Base-by-base conservation (phyloP, 2,797 vertebrate genomes). In the Cyclopterus lumpus region DNA sequence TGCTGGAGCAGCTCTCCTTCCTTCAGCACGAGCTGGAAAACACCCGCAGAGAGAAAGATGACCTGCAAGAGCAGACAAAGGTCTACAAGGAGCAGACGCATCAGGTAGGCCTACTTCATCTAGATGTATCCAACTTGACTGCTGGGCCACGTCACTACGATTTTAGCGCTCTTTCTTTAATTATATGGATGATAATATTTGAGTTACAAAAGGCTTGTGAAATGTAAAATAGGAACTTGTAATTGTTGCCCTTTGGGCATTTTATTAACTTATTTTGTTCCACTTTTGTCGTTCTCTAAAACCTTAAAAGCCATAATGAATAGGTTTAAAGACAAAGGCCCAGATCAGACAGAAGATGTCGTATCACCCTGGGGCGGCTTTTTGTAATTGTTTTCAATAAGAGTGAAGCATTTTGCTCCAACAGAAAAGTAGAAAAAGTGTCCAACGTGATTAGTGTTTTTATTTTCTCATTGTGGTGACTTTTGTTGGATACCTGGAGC, bases 1-100 rank as follows among this genome's bases (percentile, higher is more conserved):
- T 99, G 2, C 94, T 97, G 91, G 96, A 98, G 69, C 96, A 97
- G 91, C 95, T 99, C 9, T 90, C 92, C 73, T 94, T 94, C 83
- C 96, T 98, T 24, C 95, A 92, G 15, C 95, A 95, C 36, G 96
- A 99, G 84, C 92, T 99, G 88, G 93, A 95, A 49, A 92, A 93
- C 66, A 97, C 94, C 8, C 91, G 86, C 74, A 92, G 85, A 5
- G 97, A 97, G 83, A 96, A 97, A 85, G 91, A 93, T 18, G 93
- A 89, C 22, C 91, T 97, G 26, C 93, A 96, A 71, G 95, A 95
- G 28, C 54, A 92, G 86, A 94, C 93, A 40, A 93, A 94, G 83
- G 89, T 83, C 70, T 96, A 97, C 80, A 94, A 93, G 81, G 93
- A 95, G 59, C 93, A 96, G 75, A 97, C 95, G 0, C 94, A 96